Evolutionary conservation across 2,113 vertebrate genomes (phyloP), one percentile per base, ranked within the genome.

Genomic region (Scartelaos histophorus): DNA sequence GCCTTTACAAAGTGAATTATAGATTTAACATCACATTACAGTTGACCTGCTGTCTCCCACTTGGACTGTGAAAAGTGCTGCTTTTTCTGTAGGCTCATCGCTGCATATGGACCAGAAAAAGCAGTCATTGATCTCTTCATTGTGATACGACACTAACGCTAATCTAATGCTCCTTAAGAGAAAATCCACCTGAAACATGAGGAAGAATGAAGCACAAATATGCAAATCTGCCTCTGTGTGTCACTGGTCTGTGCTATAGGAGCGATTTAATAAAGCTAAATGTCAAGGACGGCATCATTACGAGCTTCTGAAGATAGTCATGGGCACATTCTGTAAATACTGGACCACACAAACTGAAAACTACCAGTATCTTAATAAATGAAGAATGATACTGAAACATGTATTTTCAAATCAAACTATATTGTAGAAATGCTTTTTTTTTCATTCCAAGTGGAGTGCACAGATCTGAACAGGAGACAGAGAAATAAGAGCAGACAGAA

Each of bases 11-110:
- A 62, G 73, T 82, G 82, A 85, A 85, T 85, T 80, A 83, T 79
- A 80, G 60, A 81, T 84, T 66, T 79, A 65, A 83, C 76, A 81
- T 83, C 58, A 77, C 21, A 24, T 74, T 86, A 69, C 82, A 51
- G 75, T 47, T 84, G 85, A 87, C 79, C 77, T 73, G 67, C 74
- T 70, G 47, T 21, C 58, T 60, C 70, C 67, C 46, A 58, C 75
- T 47, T 64, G 47, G 46, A n/a, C 11, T 19, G 53, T 64, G 43
- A 70, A 45, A 70, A 46, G 70, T 22, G 53, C 16, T 57, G 24
- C 61, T 75, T 79, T 68, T 70, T 69, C 73, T 71, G 66, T 67
- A 35, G 57, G 35, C 65, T 69, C 19, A 9, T 75, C 15, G 29
- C 24, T 57, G 47, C 54, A 54, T 67, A 74, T 67, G 73, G 72